A percentile compares a stretch with the other conserved stretches of the same genome.
These are phyloP conservation scores for Palythoa grandiflora DNA, from an alignment of 92 coral and sea anemone genomes.

Conservation along the genomic window DNA sequence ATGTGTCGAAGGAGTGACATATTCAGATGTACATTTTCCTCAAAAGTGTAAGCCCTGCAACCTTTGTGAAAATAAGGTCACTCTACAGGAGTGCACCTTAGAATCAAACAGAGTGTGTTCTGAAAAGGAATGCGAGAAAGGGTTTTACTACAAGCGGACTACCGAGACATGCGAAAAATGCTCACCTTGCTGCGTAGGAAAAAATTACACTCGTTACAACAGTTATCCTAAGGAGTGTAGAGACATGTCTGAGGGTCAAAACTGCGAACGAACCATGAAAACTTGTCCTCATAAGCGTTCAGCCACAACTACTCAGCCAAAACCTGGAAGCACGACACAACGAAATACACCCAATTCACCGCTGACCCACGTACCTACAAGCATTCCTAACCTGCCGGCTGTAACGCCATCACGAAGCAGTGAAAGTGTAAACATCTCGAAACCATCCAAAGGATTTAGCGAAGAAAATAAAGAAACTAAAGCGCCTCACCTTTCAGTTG, in stretches of 20 bases:
- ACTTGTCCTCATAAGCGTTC: neutral
- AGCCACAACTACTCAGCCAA: neutral
- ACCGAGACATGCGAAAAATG: neutral
- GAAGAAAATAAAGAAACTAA: too few relatives aligned
- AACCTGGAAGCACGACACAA: too few relatives aligned
- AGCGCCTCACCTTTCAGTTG: too few relatives aligned
- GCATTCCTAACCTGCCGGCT: too few relatives aligned
- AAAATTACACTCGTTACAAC: neutral
- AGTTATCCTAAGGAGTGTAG: neutral
- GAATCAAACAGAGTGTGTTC: neutral
- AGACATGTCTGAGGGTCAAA: neutral
- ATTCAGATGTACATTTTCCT: neutral
- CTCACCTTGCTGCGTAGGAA: neutral
- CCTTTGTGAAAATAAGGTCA: neutral
- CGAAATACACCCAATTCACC: neutral
- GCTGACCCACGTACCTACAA: too few relatives aligned
- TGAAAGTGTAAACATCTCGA: too few relatives aligned
- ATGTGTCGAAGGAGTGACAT: neutral
- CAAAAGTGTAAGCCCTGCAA: neutral
- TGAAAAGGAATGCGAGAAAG: neutral
- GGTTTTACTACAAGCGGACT: neutral
- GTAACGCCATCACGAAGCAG: too few relatives aligned
- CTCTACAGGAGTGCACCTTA: neutral
- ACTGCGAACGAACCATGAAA: neutral
- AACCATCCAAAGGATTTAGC: too few relatives aligned